Base-by-base conservation (phyloP, 2,113 vertebrate genomes). In the Megaceryle torquata region DNA sequence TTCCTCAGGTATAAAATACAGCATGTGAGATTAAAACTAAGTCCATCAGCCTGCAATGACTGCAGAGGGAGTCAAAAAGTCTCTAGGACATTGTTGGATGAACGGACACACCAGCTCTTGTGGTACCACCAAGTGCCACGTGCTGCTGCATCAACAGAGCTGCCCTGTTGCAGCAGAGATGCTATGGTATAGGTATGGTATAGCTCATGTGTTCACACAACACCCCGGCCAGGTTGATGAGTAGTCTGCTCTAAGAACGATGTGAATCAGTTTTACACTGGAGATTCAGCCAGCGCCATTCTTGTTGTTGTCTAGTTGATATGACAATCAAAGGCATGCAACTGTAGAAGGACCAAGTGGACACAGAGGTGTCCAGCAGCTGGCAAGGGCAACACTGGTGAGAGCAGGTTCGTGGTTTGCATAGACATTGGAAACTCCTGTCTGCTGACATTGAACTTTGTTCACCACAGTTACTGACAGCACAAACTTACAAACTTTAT, bases 381-480 rank as follows among this genome's bases (percentile, higher is more conserved):
- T 1, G 0, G 12, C 1, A 2, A 11, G 26, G 37, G 61, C 13
- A 12, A 2, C 4, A 31, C 33, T 44, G 44, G 20, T 46, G 50
- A 60, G 50, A 53, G 20, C 19, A 8, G 0, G 0, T 10, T 51
- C 28, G 11, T 0, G 0, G 17, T 19, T 35, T 26, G n/a, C 10
- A 26, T 15, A 44, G 53, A 11, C 2, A 0, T n/a, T 14, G 18
- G 10, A 22, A 35, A 35, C 29, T 43, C 14, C 78, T 41, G 2
- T 31, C 26, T 59, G 25, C 10, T 54, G 19, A 63, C 31, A 31
- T 8, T 20, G 39, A 41, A 41, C 39, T 41, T 41, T 41, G 16
- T 59, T 44, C 20, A 43, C 5, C 20, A 7, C 28, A 48, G 37
- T 10, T 11, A 39, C 15, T 2, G 0, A 8, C 6, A 41, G 12